Conservation (phyloP, 2,797 vertebrate species). For the Centropyge bicolor region DNA sequence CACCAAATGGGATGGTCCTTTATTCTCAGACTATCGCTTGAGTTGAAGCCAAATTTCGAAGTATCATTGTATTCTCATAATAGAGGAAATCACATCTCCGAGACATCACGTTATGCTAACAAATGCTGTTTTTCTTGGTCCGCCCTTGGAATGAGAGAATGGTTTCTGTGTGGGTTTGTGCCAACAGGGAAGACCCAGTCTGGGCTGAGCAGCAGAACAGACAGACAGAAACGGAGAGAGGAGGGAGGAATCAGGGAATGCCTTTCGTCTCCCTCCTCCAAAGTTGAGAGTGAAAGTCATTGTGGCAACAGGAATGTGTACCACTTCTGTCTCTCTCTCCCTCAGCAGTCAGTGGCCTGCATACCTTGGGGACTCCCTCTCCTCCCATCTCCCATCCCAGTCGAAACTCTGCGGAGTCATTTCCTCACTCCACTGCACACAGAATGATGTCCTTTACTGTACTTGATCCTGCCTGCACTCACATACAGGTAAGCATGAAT, state of each 20-base stretch:
- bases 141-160: slow-evolving; percentile 36
- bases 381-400: slow-evolving; percentile 20
- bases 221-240: slow-evolving; percentile 38
- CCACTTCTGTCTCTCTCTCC: slow-evolving; percentile 9
- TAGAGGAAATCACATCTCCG: not conserved
- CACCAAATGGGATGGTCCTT: not conserved
- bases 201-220: not conserved
- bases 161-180: slow-evolving; percentile 59
- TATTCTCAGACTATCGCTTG: not conserved
- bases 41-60: slow-evolving; percentile 15
- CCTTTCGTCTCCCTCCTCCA: slow-evolving; percentile 40
- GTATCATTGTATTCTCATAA: not conserved
- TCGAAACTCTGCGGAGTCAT: slow-evolving; percentile 44
- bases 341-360: slow-evolving; percentile 23
- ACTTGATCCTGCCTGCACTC: not conserved
- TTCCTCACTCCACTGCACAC: slow-evolving; percentile 17
- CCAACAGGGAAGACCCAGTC: slow-evolving; percentile 55
- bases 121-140: slow-evolving; percentile 21
- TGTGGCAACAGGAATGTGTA: slow-evolving; percentile 45
- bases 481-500: slow-evolving; percentile 17
- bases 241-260: slow-evolving; percentile 32
- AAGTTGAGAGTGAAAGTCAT: slow-evolving; percentile 49
- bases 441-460: not conserved
- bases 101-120: not conserved
- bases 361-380: slow-evolving; percentile 66